Evolutionary conservation across 2,888 invertebrate genomes (phyloP).

Genomic region (Philereme vetulata): DNA sequence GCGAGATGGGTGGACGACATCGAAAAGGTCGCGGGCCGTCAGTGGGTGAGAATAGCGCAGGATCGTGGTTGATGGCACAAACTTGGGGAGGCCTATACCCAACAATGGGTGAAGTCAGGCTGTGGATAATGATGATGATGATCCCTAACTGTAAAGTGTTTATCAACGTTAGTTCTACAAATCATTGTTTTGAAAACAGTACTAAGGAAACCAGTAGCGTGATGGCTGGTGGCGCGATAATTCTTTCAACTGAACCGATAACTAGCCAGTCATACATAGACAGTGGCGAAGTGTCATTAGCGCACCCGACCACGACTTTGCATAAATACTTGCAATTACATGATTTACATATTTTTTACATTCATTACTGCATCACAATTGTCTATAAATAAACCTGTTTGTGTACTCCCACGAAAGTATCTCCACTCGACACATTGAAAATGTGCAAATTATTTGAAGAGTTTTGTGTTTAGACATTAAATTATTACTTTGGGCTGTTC

Average conservation of each 20-base stretch:
- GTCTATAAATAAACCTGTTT: slow-evolving; percentile 23
- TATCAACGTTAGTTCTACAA: slow-evolving; percentile 4
- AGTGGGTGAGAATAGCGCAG: too few species aligned
- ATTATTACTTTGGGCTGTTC: too few species aligned
- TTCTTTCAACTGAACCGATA: slow-evolving; percentile 57
- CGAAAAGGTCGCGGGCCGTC: too few species aligned
- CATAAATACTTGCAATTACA: slow-evolving; percentile 47
- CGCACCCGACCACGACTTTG: slow-evolving; percentile 44
- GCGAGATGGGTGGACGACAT: too few species aligned
- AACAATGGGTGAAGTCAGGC: too few species aligned
- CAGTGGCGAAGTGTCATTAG: slow-evolving; percentile 45
- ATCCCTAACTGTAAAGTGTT: background rate
- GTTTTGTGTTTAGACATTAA: too few species aligned
- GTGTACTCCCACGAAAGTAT: slow-evolving; percentile 4
- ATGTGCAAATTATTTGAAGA: too few species aligned
- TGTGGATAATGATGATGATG: too few species aligned
- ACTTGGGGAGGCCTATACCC: too few species aligned
- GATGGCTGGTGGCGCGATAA: slow-evolving; percentile 44
- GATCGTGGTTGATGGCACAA: too few species aligned
- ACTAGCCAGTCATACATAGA: slow-evolving; percentile 27
- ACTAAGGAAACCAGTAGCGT: slow-evolving; percentile 44
- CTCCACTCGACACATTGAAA: background rate
- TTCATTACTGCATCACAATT: slow-evolving; percentile 26
- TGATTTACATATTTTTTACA: slow-evolving; percentile 33
- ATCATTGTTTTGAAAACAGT: slow-evolving; percentile 23